Evolutionary conservation across 2,113 vertebrate genomes (phyloP).

Genomic region (Tapirus terrestris): DNA sequence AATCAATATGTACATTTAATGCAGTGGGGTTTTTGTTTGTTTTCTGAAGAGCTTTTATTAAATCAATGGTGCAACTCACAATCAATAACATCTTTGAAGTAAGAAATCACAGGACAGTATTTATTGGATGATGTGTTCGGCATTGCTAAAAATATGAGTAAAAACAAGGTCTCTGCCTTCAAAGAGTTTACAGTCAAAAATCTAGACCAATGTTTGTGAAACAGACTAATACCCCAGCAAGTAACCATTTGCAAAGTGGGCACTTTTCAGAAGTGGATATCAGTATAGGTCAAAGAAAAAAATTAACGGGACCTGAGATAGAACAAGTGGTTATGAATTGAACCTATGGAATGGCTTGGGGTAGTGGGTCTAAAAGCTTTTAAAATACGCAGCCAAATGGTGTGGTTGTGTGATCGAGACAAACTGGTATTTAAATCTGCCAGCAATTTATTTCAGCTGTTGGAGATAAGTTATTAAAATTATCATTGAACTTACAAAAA

Average conservation of each 20-base stretch:
- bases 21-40: neutral
- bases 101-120: neutral
- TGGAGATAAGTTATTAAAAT: neutral
- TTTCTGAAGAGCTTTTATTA: constrained; percentile 63
- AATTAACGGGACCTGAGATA: neutral
- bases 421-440: constrained; percentile 4
- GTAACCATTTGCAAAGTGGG: neutral
- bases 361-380: neutral
- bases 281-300: neutral
- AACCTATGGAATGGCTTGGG: neutral
- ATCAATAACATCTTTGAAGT: constrained; percentile 36
- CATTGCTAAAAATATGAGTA: constrained; percentile 18
- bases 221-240: neutral
- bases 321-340: neutral
- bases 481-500: constrained; percentile 39
- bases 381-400: neutral
- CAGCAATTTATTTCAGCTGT: constrained; percentile 3
- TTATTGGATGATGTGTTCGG: neutral
- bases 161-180: neutral
- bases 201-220: neutral
- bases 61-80: constrained; percentile 29
- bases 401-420: neutral
- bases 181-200: constrained; percentile 12
- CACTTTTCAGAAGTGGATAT: neutral
- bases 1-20: constrained; percentile 47